Percentiles rank a stretch among this genome's conserved stretches.
Evolutionary conservation across 1,140 invertebrate genomes (phyloP).

Genomic region (Sarcophaga peregrina): DNA sequence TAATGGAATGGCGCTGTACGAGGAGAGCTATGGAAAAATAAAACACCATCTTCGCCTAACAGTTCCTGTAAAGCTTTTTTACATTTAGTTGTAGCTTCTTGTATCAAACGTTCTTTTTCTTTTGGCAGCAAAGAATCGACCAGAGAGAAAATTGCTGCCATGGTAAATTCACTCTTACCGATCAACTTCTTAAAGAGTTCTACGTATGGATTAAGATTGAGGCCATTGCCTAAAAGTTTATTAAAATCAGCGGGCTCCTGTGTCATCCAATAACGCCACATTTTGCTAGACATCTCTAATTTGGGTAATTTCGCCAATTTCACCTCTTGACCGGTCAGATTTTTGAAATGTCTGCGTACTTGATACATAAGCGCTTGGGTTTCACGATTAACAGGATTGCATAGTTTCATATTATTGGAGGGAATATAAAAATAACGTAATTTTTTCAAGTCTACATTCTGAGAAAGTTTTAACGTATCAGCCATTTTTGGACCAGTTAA

Average conservation of each 20-base stretch:
- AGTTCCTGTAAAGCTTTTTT: constrained; percentile 74
- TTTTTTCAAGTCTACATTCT: constrained; percentile 73
- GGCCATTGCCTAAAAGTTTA: constrained; percentile 72
- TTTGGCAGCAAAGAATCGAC: constrained; percentile 73
- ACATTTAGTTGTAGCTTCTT: constrained; percentile 71
- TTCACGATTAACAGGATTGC: constrained; percentile 78
- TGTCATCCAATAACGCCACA: constrained; percentile 83
- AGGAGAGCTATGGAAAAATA: constrained; percentile 88
- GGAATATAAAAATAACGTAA: constrained; percentile 85
- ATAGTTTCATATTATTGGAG: constrained; percentile 73
- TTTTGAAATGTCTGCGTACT: constrained; percentile 61
- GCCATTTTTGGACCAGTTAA: constrained; percentile 56
- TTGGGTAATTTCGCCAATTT: constrained; percentile 69
- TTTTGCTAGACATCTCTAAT: constrained; percentile 72
- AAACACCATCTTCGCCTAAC: constrained; percentile 82
- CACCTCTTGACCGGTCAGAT: constrained; percentile 52
- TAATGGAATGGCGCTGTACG: constrained; percentile 87
- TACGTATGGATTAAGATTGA: constrained; percentile 68
- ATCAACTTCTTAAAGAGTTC: constrained; percentile 73
- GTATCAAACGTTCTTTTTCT: constrained; percentile 74
- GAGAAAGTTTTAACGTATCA: constrained; percentile 62
- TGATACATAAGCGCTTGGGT: constrained; percentile 74
- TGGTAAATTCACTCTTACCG: constrained; percentile 72
- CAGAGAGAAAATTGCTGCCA: constrained; percentile 76
- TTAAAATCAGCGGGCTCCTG: constrained; percentile 75